Conservation (phyloP, 1,140 invertebrate genomes). For the Pantala flavescens region DNA sequence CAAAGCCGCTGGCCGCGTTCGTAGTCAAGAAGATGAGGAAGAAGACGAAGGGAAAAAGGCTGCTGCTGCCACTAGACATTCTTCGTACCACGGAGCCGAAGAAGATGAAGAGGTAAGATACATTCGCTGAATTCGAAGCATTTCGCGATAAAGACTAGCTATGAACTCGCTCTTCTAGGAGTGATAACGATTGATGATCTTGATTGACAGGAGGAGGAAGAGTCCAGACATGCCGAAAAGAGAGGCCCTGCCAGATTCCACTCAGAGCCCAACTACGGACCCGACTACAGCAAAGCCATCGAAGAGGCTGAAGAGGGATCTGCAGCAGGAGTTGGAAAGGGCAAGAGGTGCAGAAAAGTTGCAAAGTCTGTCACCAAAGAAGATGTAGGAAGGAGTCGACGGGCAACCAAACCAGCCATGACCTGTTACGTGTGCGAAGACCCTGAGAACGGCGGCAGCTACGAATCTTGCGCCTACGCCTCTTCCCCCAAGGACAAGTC, state of each 20-base stretch:
- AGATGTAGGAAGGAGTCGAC: background rate
- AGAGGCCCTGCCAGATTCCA: background rate
- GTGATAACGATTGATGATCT: no score
- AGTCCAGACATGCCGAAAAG: no score
- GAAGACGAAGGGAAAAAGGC: background rate
- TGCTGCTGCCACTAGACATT: background rate
- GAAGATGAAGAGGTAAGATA: background rate
- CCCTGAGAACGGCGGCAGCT: conserved; percentile 53
- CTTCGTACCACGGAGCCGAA: background rate
- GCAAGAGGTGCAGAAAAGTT: background rate
- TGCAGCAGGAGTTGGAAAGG: background rate
- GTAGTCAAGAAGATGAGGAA: background rate
- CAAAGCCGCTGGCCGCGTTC: background rate
- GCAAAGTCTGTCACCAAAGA: background rate
- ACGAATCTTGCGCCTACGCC: conserved; percentile 57
- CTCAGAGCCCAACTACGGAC: background rate
- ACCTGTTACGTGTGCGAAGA: conserved; percentile 55
- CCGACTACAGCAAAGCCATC: background rate
- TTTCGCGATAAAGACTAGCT: no score
- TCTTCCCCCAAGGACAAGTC: conserved; percentile 55
- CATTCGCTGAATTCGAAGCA: no score
- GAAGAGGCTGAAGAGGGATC: background rate
- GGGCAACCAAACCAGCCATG: conserved; percentile 29
- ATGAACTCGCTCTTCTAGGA: no score
- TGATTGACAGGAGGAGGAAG: no score